Base-by-base conservation (phyloP, 2,888 invertebrate species). In the Acanthosepion esculentum region DNA sequence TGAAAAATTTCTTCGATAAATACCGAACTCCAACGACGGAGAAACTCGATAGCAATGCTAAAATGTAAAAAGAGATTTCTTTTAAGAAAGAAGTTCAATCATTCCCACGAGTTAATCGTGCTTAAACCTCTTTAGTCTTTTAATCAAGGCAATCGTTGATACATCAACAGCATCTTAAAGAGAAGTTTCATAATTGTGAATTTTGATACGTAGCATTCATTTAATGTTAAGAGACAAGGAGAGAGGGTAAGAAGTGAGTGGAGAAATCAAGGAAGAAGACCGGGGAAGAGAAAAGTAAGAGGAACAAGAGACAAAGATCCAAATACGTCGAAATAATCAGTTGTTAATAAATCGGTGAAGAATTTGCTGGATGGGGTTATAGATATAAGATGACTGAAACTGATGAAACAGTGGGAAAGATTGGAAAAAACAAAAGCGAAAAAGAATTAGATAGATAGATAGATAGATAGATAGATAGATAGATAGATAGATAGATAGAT, bases 1-100 rank as follows among this genome's bases (percentile, higher is more conserved):
- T 78, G 78, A 78, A 78, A 78, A 78, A 78, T 78, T 78, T 78
- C 29, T 78, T 78, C 78, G 26, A 78, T 78, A n/a, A 78, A 78
- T 78, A 29, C 78, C 12, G n/a, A 78, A 78, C 78, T 29, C 78
- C 29, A 78, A n/a, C 29, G 78, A 78, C 26, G 78, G 78, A 78
- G 78, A 78, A 78, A 78, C 78, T 29, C 78, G 78, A n/a, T 29
- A 78, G 29, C 78, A 78, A n/a, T 29, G 78, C 29, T 29, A n/a
- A 8, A 64, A 64, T 23, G 29, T 64, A 78, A 78, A 78, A 78
- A 78, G 78, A 12, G 8, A 78, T 78, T 78, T 78, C 29, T 8
- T 10, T 78, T 55, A 20, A 55, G 55, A 55, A 55, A 55, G 55
- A 55, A 55, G 55, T 18, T 55, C 55, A 55, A 55, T 3, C 55